These are phyloP conservation scores for Anabas testudineus DNA, from an alignment of 2,797 vertebrate genomes.

Conservation along the genomic window DNA sequence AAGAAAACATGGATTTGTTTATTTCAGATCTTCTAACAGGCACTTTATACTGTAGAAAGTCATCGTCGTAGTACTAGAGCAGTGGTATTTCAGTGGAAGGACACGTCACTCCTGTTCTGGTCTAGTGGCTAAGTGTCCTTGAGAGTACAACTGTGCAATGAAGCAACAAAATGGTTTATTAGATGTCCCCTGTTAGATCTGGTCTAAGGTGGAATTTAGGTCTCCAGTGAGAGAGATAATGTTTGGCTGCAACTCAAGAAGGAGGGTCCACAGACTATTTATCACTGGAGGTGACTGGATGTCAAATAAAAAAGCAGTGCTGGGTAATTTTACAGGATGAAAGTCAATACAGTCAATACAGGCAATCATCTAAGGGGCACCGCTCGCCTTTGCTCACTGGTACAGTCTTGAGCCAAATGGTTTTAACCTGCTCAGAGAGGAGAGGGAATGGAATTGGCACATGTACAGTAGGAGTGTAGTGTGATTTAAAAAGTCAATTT, in stretches of 20 bases:
- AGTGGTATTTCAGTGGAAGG: slow-evolving; percentile 11
- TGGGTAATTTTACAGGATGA: slow-evolving; percentile 60
- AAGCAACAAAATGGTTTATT: slow-evolving; percentile 59
- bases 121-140: slow-evolving; percentile 41
- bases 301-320: slow-evolving; percentile 63
- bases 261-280: slow-evolving; percentile 35
- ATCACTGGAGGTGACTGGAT: slow-evolving; percentile 62
- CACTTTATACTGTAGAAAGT: slow-evolving; percentile 2
- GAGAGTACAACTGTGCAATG: slow-evolving; percentile 27
- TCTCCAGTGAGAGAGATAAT: slow-evolving; percentile 25
- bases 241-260: slow-evolving; percentile 49
- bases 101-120: slow-evolving; percentile 9
- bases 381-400: slow-evolving; percentile 19
- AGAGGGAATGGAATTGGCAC: not conserved
- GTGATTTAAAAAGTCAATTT: not conserved
- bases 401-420: not conserved
- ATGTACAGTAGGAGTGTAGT: not conserved
- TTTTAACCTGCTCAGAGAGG: slow-evolving; percentile 14
- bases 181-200: slow-evolving; percentile 33
- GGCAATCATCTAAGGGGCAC: slow-evolving; percentile 54
- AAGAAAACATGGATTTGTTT: not conserved
- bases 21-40: not conserved
- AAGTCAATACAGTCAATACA: slow-evolving; percentile 55
- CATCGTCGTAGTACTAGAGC: too few species aligned
- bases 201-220: slow-evolving; percentile 34